A percentile compares a stretch with the other conserved stretches of the same genome.
phyloP scores from a whole-genome alignment of 2,113 vertebrate genomes.

The Taurulus bubalis region DNA sequence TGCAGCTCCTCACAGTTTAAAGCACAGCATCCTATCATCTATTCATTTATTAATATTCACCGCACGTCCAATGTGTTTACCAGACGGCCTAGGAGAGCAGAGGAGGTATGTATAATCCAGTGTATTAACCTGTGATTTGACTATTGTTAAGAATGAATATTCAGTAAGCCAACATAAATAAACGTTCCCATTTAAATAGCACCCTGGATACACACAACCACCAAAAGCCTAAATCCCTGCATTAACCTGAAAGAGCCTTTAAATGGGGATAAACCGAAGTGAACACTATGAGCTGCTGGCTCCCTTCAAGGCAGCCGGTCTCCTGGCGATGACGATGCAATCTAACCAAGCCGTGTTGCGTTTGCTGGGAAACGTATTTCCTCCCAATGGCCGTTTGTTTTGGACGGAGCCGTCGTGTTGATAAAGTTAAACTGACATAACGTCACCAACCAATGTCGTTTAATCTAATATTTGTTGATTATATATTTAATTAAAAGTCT shows the following conservation, averaged over 20 bases:
- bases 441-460: too few relatives aligned
- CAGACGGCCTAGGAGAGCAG: neutral
- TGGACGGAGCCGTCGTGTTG: too few relatives aligned
- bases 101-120: slow-evolving; percentile 25
- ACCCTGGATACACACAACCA: neutral
- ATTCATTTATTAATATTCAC: slow-evolving; percentile 7
- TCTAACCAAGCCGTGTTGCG: too few relatives aligned
- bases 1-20: neutral
- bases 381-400: too few relatives aligned
- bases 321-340: neutral
- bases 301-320: slow-evolving; percentile 4
- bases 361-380: too few relatives aligned
- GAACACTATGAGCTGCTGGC: neutral
- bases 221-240: slow-evolving; percentile 10
- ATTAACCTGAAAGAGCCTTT: slow-evolving; percentile 13
- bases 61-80: slow-evolving; percentile 17
- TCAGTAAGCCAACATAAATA: slow-evolving; percentile 30
- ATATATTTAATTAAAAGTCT: too few relatives aligned
- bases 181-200: slow-evolving; percentile 7
- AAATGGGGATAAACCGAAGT: neutral
- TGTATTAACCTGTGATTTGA: slow-evolving; percentile 25
- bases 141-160: slow-evolving; percentile 30
- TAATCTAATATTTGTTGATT: too few relatives aligned
- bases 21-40: neutral
- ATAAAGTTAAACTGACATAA: too few relatives aligned